Percentiles rank a stretch among this genome's conserved stretches.
phyloP scores from a whole-genome alignment of 64 coral and sea anemone genomes.

The Pocillopora damicornis region DNA sequence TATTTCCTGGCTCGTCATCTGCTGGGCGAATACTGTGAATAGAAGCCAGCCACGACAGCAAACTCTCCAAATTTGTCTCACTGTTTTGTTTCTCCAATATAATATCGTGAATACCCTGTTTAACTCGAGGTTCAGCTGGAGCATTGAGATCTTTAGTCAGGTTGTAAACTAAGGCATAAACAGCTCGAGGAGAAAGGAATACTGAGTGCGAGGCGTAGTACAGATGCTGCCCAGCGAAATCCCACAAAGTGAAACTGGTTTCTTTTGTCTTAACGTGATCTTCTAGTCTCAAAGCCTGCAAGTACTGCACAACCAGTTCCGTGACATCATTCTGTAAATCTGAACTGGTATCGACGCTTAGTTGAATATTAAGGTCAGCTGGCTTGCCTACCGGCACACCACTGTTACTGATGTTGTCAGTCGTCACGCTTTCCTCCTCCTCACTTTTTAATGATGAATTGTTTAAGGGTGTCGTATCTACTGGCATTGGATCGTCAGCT shows the following conservation, averaged over 20 bases:
- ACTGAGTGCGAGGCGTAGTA: slow-evolving; percentile 33
- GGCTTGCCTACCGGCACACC: too few species aligned
- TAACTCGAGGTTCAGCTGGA: slow-evolving; percentile 12
- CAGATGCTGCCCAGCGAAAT: slow-evolving; percentile 32
- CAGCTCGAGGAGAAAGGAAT: slow-evolving; percentile 7
- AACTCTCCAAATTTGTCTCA: slow-evolving; percentile 23
- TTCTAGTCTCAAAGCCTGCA: background rate
- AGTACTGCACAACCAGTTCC: background rate
- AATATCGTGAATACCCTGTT: slow-evolving; percentile 15
- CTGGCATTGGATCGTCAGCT: background rate
- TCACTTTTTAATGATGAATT: too few species aligned
- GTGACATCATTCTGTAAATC: slow-evolving; percentile 12
- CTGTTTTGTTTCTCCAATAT: slow-evolving; percentile 6
- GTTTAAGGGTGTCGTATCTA: background rate
- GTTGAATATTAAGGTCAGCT: background rate
- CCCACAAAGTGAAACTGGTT: background rate
- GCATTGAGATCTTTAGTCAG: background rate
- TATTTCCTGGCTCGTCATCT: background rate
- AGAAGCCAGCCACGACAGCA: slow-evolving; percentile 34
- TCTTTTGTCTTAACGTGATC: background rate
- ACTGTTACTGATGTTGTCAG: too few species aligned
- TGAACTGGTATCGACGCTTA: background rate
- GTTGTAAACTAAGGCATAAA: slow-evolving; percentile 26
- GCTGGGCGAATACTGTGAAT: background rate
- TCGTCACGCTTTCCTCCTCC: too few species aligned